Conservation (phyloP, 64 coral and sea anemone genomes). For the Cladopsammia gracilis region DNA sequence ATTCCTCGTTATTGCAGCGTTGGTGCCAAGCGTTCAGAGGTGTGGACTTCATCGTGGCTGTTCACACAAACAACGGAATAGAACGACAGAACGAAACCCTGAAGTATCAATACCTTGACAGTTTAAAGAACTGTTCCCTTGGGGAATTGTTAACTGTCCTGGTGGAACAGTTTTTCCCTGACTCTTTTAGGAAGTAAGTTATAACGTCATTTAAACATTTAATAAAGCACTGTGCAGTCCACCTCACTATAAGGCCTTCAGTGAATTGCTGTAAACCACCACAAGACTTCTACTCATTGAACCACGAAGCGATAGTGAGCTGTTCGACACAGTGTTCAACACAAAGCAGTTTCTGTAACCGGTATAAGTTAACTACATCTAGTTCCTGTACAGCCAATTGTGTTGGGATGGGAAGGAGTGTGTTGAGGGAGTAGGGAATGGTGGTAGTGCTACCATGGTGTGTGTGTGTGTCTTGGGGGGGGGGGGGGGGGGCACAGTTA, state of each 20-base stretch:
- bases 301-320: background rate
- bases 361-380: background rate
- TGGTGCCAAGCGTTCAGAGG: conserved; percentile 59
- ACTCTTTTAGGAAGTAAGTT: conserved; percentile 59
- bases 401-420: background rate
- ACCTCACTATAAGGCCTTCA: background rate
- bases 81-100: conserved; percentile 81
- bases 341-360: background rate
- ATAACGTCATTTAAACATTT: background rate
- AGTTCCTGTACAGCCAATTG: background rate
- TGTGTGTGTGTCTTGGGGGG: no score
- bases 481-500: no score
- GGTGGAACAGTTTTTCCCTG: conserved; percentile 52
- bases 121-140: conserved; percentile 47
- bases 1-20: conserved; percentile 9
- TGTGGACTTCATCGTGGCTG: conserved; percentile 55
- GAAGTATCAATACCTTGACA: conserved; percentile 65
- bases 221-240: background rate
- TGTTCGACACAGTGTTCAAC: background rate
- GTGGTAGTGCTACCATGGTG: no score
- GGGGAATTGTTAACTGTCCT: conserved; percentile 64
- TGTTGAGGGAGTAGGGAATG: no score
- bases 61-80: conserved; percentile 75
- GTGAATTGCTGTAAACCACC: background rate
- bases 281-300: background rate